Conservation (phyloP, 2,888 invertebrate genomes). For the Tribolium freemani region DNA sequence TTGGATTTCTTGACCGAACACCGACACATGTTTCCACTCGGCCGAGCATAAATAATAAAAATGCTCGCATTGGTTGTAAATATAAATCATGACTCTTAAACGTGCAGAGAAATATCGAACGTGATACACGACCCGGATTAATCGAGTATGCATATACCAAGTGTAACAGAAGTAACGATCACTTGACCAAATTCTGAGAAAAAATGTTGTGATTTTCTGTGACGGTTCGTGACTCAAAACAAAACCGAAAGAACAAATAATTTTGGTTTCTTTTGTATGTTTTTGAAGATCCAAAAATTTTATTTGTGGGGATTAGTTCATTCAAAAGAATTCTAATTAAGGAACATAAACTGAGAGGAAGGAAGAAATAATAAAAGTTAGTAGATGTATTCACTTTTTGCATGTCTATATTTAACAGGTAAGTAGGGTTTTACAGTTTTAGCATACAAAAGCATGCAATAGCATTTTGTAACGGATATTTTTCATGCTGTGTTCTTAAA, state of each 20-base stretch:
- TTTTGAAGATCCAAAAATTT: no score
- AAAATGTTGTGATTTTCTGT: no score
- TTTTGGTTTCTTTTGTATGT: no score
- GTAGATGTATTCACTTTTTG: slow-evolving; percentile 9
- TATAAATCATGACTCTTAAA: slow-evolving; percentile 55
- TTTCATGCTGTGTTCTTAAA: neutral
- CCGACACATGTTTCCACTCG: slow-evolving; percentile 13
- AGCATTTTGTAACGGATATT: slow-evolving; percentile 2
- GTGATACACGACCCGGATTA: slow-evolving; percentile 54
- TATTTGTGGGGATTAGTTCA: no score
- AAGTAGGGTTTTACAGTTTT: neutral
- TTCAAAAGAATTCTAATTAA: no score
- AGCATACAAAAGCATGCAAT: slow-evolving; percentile 24
- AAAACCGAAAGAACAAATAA: no score
- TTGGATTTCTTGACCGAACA: slow-evolving; percentile 10
- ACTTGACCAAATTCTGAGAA: no score
- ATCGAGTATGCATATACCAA: slow-evolving; percentile 51
- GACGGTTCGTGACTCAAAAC: no score
- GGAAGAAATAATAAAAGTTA: slow-evolving; percentile 1
- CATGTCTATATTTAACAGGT: slow-evolving; percentile 13
- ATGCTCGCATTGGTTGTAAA: slow-evolving; percentile 48
- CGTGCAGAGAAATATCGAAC: slow-evolving; percentile 55
- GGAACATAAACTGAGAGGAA: slow-evolving; percentile 1
- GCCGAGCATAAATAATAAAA: slow-evolving; percentile 24
- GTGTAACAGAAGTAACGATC: no score